Base-by-base conservation (phyloP, 2,888 invertebrate genomes). In the Choreutis nemorana region DNA sequence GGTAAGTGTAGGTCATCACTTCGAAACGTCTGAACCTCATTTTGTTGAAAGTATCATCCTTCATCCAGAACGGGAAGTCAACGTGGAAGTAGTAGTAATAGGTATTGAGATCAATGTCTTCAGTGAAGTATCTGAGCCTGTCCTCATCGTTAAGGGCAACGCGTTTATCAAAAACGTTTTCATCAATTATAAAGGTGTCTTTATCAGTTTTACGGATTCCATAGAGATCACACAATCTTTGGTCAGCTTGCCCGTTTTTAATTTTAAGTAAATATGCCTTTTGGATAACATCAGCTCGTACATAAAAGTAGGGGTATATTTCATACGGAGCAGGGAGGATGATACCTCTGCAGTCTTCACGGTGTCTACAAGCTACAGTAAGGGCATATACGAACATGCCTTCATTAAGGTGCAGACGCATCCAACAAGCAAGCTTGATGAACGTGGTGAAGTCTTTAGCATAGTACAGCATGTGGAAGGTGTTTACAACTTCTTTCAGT, bases 291-390 rank as follows among this genome's bases (percentile, higher is more conserved):
- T 87, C 85, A 12, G 81, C 72, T 45, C 85, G 84, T 37, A 87
- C 84, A 62, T 84, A 89, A 54, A 80, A 82, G 67, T 84, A 83
- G 0, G 89, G 89, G 39, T 83, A 73, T 41, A 83, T 72, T 56
- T 84, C 83, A 44, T 83, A 83, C 2, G 79, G 71, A 35, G 83
- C 80, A 23, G 83, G 83, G 15, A 83, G 53, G 14, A 79, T 60
- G 29, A 83, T 61, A 15, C 75, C 75, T 36, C 51, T 70, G 58
- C 71, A 73, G 49, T 81, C 81, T 5, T 66, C 61, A 26, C 80
- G 72, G 43, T 82, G 82, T 42, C 78, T 65, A 38, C 75, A 63
- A 21, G 82, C 81, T 4, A 80, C 70, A 35, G 73, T 78, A 11
- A 82, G 58, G 28, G 81, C 81, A 42, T 82, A 83, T 6, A 80